Conservation (phyloP, 2,888 invertebrate species). For the Tenthredo livida region DNA sequence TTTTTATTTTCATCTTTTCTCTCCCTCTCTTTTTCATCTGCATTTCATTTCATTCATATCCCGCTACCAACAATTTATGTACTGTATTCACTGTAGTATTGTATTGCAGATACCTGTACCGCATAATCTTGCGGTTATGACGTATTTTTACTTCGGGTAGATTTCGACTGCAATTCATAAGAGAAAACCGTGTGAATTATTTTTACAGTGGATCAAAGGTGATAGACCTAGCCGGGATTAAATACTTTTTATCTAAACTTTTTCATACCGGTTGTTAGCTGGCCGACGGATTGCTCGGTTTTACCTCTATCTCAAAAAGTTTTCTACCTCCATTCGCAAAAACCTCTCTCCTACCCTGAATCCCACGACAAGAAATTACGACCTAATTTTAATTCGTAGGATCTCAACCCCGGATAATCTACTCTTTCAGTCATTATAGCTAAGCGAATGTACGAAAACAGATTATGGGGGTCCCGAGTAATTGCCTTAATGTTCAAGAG, state of each 20-base stretch:
- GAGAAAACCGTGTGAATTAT: conserved; percentile 19
- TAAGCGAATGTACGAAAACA: conserved; percentile 46
- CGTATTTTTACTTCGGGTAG: not conserved
- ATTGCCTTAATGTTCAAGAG: conserved; percentile 44
- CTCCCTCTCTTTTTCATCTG: not conserved
- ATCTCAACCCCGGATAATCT: conserved; percentile 41
- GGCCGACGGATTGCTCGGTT: conserved; percentile 28
- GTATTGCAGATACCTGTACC: not conserved
- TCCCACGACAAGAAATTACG: conserved; percentile 39
- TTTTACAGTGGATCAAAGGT: conserved; percentile 4
- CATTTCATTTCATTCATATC: conserved; percentile 3
- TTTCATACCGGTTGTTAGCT: not conserved
- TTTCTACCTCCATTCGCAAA: conserved; percentile 12
- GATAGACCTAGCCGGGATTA: not conserved
- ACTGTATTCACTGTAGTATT: not conserved
- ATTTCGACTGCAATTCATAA: not conserved
- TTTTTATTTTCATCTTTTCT: not conserved
- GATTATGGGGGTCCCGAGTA: conserved; percentile 32
- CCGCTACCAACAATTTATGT: not conserved
- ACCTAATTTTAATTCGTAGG: conserved; percentile 46
- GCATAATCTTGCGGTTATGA: conserved; percentile 7
- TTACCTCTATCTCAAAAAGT: conserved; percentile 35
- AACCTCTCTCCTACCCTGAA: not conserved
- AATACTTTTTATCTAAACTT: not conserved
- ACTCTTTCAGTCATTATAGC: conserved; percentile 45